Evolutionary conservation across 2,888 invertebrate genomes (phyloP).

Genomic region (Pasiphila rectangulata): DNA sequence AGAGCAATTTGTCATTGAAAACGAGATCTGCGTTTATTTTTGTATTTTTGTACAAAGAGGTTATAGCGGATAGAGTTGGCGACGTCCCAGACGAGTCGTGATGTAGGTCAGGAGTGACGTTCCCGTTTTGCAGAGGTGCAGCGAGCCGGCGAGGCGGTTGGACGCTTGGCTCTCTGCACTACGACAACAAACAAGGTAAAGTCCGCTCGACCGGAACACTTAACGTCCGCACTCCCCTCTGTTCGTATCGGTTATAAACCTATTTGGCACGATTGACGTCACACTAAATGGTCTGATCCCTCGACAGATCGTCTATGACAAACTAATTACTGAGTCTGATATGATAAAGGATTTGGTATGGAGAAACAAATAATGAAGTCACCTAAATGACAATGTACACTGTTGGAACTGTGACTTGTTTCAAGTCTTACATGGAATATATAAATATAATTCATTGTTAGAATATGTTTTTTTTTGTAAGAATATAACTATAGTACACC

Average conservation of each 20-base stretch:
- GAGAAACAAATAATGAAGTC: background rate
- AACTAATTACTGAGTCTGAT: no score
- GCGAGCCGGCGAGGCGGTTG: constrained; percentile 23
- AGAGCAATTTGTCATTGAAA: constrained; percentile 25
- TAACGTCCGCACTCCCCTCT: constrained; percentile 23
- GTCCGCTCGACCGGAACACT: constrained; percentile 41
- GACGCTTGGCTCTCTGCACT: constrained; percentile 14
- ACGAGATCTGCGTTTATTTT: constrained; percentile 34
- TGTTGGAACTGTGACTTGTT: no score
- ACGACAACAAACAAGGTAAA: constrained; percentile 33
- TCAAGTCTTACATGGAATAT: no score
- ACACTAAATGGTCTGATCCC: constrained; percentile 25
- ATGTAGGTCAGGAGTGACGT: constrained; percentile 74
- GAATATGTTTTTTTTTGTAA: no score
- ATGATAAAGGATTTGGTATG: background rate
- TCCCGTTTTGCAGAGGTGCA: constrained; percentile 51
- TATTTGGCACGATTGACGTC: constrained; percentile 48
- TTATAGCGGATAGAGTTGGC: constrained; percentile 55
- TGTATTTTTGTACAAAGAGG: constrained; percentile 36
- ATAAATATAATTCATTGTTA: no score
- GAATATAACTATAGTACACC: constrained; percentile 27
- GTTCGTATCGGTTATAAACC: constrained; percentile 41
- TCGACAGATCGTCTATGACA: background rate
- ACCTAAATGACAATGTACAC: background rate
- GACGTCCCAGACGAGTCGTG: constrained; percentile 61